Evolutionary conservation across 2,113 vertebrate genomes (phyloP).

Genomic region (Pampusana beccarii): DNA sequence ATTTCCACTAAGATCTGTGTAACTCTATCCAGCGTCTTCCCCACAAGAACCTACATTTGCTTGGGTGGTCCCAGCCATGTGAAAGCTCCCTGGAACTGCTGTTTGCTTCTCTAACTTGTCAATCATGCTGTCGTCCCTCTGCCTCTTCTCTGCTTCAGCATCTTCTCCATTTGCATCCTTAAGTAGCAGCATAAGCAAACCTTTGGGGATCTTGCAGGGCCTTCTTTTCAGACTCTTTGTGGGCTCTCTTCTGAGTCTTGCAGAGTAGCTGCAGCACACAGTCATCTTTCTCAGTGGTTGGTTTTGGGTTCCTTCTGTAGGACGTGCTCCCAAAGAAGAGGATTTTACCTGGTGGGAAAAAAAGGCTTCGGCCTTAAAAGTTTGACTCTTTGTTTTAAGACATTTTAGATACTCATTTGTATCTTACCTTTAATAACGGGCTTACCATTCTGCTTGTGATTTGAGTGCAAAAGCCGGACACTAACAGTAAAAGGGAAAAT

Average conservation of each 20-base stretch:
- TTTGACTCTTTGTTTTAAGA: background rate
- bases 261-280: background rate
- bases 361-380: background rate
- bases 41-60: background rate
- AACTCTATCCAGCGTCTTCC: background rate
- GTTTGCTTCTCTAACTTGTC: background rate
- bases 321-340: background rate
- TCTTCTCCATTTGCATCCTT: background rate
- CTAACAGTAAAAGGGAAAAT: background rate
- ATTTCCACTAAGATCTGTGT: background rate
- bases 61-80: background rate
- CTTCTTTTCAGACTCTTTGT: background rate
- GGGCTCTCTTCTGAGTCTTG: background rate
- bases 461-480: background rate
- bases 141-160: background rate
- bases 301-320: background rate
- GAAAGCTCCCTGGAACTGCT: background rate
- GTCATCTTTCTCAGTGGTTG: background rate
- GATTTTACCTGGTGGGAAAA: background rate
- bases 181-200: background rate
- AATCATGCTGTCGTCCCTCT: background rate
- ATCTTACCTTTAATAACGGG: background rate
- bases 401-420: background rate
- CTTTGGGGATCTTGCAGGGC: background rate
- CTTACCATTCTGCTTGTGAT: background rate